phyloP scores from a whole-genome alignment of 2,113 vertebrate genomes.

The Peromyscus maniculatus region DNA sequence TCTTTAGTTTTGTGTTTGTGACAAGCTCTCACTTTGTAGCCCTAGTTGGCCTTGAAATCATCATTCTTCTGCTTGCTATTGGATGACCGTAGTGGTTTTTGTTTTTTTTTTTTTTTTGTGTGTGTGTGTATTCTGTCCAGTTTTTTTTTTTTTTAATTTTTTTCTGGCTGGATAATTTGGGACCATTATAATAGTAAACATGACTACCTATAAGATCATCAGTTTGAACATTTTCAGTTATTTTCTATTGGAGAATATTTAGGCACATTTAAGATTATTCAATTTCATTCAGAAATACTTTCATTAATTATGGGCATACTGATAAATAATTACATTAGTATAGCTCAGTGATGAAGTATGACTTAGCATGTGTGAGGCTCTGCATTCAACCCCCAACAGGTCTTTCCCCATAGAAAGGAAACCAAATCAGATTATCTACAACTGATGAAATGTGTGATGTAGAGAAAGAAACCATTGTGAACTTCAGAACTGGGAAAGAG shows the following conservation, averaged over 20 bases:
- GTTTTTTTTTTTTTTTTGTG: too few relatives aligned
- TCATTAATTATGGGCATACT: background rate
- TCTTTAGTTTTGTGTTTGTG: background rate
- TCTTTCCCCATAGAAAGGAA: background rate
- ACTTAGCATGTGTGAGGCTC: background rate
- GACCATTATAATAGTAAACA: background rate
- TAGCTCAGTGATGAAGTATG: background rate
- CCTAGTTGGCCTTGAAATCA: background rate
- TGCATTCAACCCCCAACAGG: background rate
- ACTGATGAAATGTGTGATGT: background rate
- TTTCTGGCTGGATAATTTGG: background rate
- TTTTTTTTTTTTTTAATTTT: background rate
- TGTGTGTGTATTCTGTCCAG: background rate
- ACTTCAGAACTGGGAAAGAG: background rate
- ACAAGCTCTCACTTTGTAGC: background rate
- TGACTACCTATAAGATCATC: background rate
- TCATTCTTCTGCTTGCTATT: background rate
- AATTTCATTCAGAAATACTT: constrained; percentile 33
- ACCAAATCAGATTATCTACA: background rate
- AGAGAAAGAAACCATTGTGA: background rate
- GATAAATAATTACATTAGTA: background rate
- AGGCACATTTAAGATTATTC: background rate
- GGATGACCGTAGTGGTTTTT: background rate
- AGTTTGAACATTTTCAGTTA: background rate
- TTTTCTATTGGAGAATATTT: constrained; percentile 25